A percentile compares a stretch with the other conserved stretches of the same genome.
phyloP scores from a whole-genome alignment of 2,797 vertebrate species.

The Heteromormyrus szaboi region DNA sequence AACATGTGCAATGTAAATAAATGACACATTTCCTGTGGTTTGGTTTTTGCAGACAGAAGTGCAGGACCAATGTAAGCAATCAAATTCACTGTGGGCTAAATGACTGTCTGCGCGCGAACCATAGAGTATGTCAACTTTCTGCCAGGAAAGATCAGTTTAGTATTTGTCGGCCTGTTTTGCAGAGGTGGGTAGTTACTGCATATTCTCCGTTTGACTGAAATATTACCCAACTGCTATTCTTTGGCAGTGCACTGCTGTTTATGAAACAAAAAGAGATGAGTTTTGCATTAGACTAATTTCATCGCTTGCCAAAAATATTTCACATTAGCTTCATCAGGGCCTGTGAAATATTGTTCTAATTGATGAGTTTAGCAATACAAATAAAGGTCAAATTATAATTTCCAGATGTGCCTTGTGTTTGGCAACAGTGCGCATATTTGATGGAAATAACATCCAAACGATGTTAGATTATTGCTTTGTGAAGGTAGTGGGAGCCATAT shows the following conservation, averaged over 20 bases:
- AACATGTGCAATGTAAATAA: conserved; percentile 23
- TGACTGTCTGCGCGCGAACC: conserved; percentile 39
- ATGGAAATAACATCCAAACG: conserved; percentile 45
- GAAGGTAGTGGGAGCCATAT: not conserved
- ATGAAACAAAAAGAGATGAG: conserved; percentile 58
- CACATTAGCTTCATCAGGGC: conserved; percentile 63
- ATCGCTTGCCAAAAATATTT: conserved; percentile 58
- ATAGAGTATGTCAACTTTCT: conserved; percentile 30
- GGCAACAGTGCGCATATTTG: conserved; percentile 44
- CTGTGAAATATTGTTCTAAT: conserved; percentile 67
- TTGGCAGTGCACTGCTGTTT: conserved; percentile 55
- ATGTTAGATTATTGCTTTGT: conserved; percentile 28
- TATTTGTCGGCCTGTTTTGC: conserved; percentile 33
- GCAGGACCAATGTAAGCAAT: conserved; percentile 43
- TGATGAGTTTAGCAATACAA: conserved; percentile 67
- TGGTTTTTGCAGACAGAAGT: conserved; percentile 30
- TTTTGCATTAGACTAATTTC: conserved; percentile 62
- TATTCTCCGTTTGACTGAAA: conserved; percentile 57
- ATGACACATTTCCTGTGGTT: conserved; percentile 32
- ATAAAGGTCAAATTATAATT: conserved; percentile 68
- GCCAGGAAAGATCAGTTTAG: conserved; percentile 45
- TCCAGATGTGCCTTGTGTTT: conserved; percentile 60
- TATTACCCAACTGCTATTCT: conserved; percentile 52
- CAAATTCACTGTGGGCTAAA: conserved; percentile 42
- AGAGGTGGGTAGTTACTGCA: conserved; percentile 35